phyloP scores from a whole-genome alignment of 2,113 vertebrate species.

The Hucho hucho region DNA sequence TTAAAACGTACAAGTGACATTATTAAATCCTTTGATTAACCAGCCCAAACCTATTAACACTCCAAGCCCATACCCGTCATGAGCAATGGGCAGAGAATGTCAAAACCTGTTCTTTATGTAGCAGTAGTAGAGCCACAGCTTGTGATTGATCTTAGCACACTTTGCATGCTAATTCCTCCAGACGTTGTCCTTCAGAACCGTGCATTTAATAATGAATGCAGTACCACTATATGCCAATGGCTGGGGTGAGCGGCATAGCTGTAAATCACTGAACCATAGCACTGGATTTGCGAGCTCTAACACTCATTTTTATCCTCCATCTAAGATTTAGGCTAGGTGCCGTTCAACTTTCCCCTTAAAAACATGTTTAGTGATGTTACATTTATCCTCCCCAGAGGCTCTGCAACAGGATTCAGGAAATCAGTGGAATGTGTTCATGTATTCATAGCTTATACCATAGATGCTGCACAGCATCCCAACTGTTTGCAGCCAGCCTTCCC shows the following conservation, averaged over 20 bases:
- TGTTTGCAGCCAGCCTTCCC: conserved; percentile 25
- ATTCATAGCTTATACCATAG: conserved; percentile 22
- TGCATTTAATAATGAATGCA: conserved; percentile 70
- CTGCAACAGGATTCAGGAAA: conserved; percentile 45
- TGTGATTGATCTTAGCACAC: conserved; percentile 54
- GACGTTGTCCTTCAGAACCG: conserved; percentile 60
- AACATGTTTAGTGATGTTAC: conserved; percentile 25
- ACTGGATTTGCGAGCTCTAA: conserved; percentile 26
- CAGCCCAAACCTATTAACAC: background rate
- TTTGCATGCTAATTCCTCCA: conserved; percentile 66
- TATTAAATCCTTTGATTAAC: too few species aligned
- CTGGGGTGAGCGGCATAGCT: conserved; percentile 20
- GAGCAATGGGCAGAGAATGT: background rate
- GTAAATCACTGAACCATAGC: conserved; percentile 41
- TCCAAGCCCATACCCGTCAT: background rate
- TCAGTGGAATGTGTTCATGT: conserved; percentile 48
- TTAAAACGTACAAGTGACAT: too few species aligned
- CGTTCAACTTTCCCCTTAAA: conserved; percentile 31
- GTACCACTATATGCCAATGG: conserved; percentile 56
- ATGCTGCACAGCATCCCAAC: conserved; percentile 28
- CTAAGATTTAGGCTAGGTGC: background rate
- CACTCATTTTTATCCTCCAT: conserved; percentile 25
- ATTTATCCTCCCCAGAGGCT: conserved; percentile 28
- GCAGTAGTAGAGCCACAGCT: conserved; percentile 48
- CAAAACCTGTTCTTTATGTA: background rate